A percentile compares a stretch with the other conserved stretches of the same genome.
These are phyloP conservation scores for Platycheirus rosarum DNA, from an alignment of 2,888 invertebrate genomes.

Conservation along the genomic window DNA sequence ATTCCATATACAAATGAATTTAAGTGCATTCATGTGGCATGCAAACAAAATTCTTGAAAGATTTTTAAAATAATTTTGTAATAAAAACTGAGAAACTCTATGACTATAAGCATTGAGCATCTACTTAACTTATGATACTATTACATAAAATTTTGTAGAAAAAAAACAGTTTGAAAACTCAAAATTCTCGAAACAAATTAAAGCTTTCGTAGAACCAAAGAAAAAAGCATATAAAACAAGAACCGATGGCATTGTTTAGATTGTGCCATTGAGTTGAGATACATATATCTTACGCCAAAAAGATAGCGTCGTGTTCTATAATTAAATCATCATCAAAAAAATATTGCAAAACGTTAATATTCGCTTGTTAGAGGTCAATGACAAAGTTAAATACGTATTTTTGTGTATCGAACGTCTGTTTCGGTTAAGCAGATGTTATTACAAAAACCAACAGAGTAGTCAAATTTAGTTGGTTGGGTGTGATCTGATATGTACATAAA, in stretches of 20 bases:
- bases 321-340: conserved; percentile 30
- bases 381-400: conserved; percentile 3
- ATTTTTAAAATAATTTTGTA: no score
- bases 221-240: conserved; percentile 14
- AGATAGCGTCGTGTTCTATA: neutral
- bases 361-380: conserved; percentile 5
- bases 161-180: neutral
- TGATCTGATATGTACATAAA: no score
- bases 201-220: conserved; percentile 23
- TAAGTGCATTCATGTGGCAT: no score
- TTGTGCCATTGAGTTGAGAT: no score
- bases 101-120: no score
- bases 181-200: neutral
- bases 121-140: no score
- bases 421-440: neutral
- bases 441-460: neutral
- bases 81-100: no score
- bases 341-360: conserved; percentile 6
- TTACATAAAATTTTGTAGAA: no score
- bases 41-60: no score
- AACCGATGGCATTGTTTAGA: conserved; percentile 14
- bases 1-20: no score
- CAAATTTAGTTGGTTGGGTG: neutral
- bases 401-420: neutral
- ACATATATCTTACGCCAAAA: no score